Conservation (phyloP, 2,797 vertebrate species). For the Spinus olivaceus region DNA sequence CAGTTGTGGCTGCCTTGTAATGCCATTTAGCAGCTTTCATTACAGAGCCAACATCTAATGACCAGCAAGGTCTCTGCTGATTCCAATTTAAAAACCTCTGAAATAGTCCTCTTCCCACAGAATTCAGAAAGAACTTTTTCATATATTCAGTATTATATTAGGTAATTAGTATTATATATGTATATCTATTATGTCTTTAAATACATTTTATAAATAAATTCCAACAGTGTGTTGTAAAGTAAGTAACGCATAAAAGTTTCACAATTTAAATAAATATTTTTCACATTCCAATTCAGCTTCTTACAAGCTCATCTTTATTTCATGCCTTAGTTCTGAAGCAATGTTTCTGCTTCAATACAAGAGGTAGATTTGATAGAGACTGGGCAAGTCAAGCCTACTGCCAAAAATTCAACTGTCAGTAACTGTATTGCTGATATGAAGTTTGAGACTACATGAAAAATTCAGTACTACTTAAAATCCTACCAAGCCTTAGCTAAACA, state of each 20-base stretch:
- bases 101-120: constrained; percentile 18
- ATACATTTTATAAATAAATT: constrained; percentile 69
- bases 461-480: constrained; percentile 57
- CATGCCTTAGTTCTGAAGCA: constrained; percentile 66
- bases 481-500: constrained; percentile 64
- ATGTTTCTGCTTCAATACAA: constrained; percentile 68
- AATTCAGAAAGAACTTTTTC: constrained; percentile 37
- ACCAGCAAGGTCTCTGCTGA: neutral
- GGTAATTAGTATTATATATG: constrained; percentile 50
- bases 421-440: constrained; percentile 65
- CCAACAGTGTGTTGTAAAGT: constrained; percentile 60
- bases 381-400: constrained; percentile 66
- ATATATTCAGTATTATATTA: constrained; percentile 53
- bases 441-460: constrained; percentile 65
- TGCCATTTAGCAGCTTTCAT: constrained; percentile 22
- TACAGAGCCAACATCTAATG: neutral
- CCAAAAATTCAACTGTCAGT: constrained; percentile 64
- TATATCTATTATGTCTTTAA: constrained; percentile 57
- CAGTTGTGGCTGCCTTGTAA: constrained; percentile 16
- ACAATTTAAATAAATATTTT: constrained; percentile 77
- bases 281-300: constrained; percentile 77
- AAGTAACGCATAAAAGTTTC: constrained; percentile 69
- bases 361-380: constrained; percentile 76
- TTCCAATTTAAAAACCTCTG: constrained; percentile 14
- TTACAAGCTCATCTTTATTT: constrained; percentile 66